Conservation (phyloP, 2,113 vertebrate species). For the Oryzias woworae region DNA sequence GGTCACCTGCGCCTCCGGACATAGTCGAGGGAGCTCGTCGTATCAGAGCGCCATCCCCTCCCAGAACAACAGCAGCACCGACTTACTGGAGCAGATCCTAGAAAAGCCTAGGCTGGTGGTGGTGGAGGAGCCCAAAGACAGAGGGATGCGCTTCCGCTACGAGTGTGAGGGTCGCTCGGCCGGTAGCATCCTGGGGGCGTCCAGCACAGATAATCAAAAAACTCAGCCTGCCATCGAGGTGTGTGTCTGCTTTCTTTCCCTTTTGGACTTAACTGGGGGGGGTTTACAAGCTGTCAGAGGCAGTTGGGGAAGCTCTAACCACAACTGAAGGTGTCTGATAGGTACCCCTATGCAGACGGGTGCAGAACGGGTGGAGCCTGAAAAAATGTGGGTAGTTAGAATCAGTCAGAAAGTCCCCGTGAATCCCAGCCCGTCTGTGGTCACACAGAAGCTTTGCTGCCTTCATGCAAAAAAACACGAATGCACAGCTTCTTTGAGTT, state of each 20-base stretch:
- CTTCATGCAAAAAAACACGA: conserved; percentile 1
- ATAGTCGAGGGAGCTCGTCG: conserved; percentile 3
- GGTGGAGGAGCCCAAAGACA: conserved; percentile 90
- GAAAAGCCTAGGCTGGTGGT: conserved; percentile 81
- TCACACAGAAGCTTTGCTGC: conserved; percentile 7
- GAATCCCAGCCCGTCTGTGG: conserved; percentile 34
- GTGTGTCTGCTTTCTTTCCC: neutral
- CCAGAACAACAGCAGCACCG: conserved; percentile 18
- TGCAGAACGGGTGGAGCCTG: conserved; percentile 1
- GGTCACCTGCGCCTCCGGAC: conserved; percentile 6
- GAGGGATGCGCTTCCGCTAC: conserved; percentile 93
- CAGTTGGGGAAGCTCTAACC: conserved; percentile 12
- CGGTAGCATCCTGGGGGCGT: conserved; percentile 88
- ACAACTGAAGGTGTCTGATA: conserved; percentile 6
- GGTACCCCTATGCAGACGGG: neutral
- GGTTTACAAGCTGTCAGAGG: conserved; percentile 20
- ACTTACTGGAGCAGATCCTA: conserved; percentile 68
- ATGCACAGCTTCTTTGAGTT: neutral
- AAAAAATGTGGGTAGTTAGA: conserved; percentile 33
- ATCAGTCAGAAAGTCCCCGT: conserved; percentile 59
- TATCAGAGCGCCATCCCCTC: conserved; percentile 10
- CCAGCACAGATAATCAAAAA: conserved; percentile 86
- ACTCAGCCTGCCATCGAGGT: conserved; percentile 88
- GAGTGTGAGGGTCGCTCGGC: conserved; percentile 91
- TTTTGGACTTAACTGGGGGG: conserved; percentile 8